phyloP scores from a whole-genome alignment of 2,113 vertebrate genomes.

The Xiphophorus maculatus region DNA sequence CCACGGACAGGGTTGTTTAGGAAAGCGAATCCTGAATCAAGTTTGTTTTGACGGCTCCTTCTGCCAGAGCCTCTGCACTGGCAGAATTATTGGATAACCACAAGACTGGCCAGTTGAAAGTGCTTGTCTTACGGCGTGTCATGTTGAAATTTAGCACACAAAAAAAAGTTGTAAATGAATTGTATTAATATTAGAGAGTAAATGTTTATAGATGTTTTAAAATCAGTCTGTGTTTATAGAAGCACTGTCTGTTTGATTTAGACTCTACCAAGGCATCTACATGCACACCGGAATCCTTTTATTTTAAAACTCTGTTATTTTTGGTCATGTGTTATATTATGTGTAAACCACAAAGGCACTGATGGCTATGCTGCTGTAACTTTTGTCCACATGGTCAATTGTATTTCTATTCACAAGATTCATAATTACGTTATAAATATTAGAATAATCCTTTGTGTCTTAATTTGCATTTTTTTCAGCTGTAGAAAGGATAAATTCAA shows the following conservation, averaged over 20 bases:
- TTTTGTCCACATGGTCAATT: not conserved
- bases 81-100: conserved; percentile 14
- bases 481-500: not conserved
- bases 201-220: conserved; percentile 29
- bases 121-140: not conserved
- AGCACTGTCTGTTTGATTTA: not conserved
- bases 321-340: not conserved
- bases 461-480: not conserved
- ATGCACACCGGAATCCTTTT: no score
- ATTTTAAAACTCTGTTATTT: not conserved
- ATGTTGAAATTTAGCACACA: not conserved
- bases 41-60: conserved; percentile 45
- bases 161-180: conserved; percentile 16
- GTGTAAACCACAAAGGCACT: not conserved
- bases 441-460: not conserved
- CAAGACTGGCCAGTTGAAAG: not conserved
- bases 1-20: conserved; percentile 32
- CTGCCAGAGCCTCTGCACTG: not conserved
- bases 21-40: conserved; percentile 23
- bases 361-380: not conserved
- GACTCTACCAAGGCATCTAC: no score
- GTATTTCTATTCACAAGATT: not conserved
- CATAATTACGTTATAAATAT: not conserved
- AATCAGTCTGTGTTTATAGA: conserved; percentile 7
- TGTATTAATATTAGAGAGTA: conserved; percentile 19